Percentiles rank a stretch among this genome's conserved stretches.
Conservation (phyloP, 2,888 invertebrate species). For the Tillus elongatus region DNA sequence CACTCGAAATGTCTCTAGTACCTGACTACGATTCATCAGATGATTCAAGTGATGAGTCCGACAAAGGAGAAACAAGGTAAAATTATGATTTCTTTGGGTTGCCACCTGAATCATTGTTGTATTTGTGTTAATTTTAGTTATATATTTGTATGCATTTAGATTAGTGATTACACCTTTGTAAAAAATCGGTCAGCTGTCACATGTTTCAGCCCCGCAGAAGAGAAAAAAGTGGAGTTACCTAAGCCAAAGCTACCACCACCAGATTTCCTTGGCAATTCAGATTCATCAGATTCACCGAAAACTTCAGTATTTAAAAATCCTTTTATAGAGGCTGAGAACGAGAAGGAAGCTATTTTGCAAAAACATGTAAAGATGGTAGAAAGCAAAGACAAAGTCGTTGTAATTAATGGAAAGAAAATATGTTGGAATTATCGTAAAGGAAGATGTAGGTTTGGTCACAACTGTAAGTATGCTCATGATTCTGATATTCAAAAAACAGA, state of each 20-base stretch:
- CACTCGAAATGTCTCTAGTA: slow-evolving; percentile 54
- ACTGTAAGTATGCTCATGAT: slow-evolving; percentile 86
- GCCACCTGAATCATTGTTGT: too few relatives aligned
- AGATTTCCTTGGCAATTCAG: slow-evolving; percentile 47
- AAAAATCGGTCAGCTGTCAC: slow-evolving; percentile 40
- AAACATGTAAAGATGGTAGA: slow-evolving; percentile 89
- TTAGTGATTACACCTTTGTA: slow-evolving; percentile 24
- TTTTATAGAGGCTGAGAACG: slow-evolving; percentile 75
- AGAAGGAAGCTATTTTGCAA: slow-evolving; percentile 73
- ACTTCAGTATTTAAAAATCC: slow-evolving; percentile 82
- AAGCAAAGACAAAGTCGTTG: slow-evolving; percentile 56
- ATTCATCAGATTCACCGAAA: slow-evolving; percentile 40
- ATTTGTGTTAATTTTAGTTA: background rate
- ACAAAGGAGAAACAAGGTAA: slow-evolving; percentile 39
- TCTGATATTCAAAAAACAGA: slow-evolving; percentile 65
- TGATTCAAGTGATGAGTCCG: slow-evolving; percentile 37
- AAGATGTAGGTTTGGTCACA: slow-evolving; percentile 81
- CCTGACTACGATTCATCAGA: slow-evolving; percentile 54
- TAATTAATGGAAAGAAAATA: slow-evolving; percentile 79
- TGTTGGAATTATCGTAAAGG: slow-evolving; percentile 92
- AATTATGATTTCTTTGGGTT: too few relatives aligned
- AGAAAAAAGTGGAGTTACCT: slow-evolving; percentile 18
- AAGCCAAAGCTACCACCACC: slow-evolving; percentile 53
- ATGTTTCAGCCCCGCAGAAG: slow-evolving; percentile 33
- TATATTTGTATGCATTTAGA: slow-evolving; percentile 1